These are phyloP conservation scores for Oikopleura albicans DNA, from an alignment of 23 tunicate species.

Conservation along the genomic window DNA sequence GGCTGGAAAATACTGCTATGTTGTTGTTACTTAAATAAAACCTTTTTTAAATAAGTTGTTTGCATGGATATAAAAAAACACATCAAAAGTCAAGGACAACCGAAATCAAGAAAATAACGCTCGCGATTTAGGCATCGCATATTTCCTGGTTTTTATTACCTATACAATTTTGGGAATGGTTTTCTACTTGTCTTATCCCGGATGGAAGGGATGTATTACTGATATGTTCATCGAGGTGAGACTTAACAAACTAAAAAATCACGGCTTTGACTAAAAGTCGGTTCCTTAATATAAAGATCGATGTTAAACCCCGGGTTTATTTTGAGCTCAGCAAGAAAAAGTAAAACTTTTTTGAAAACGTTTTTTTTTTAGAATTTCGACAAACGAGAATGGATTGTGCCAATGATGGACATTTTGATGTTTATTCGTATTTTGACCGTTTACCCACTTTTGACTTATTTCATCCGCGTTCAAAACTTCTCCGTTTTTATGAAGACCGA, in stretches of 20 bases:
- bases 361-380: neutral
- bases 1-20: too few species aligned
- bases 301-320: too few species aligned
- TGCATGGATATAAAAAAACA: too few species aligned
- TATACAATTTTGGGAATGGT: neutral
- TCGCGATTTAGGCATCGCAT: neutral
- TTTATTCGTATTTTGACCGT: neutral
- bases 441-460: neutral
- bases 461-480: neutral
- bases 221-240: neutral
- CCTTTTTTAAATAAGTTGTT: too few species aligned
- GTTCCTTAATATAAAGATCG: too few species aligned
- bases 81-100: neutral
- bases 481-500: neutral
- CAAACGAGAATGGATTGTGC: neutral
- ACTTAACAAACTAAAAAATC: too few species aligned
- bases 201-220: neutral
- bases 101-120: neutral
- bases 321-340: too few species aligned
- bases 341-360: neutral
- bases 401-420: neutral
- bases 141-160: neutral
- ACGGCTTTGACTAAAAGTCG: too few species aligned
- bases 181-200: neutral
- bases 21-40: too few species aligned